phyloP scores from a whole-genome alignment of 2,113 vertebrate species.

The Plestiodon gilberti region DNA sequence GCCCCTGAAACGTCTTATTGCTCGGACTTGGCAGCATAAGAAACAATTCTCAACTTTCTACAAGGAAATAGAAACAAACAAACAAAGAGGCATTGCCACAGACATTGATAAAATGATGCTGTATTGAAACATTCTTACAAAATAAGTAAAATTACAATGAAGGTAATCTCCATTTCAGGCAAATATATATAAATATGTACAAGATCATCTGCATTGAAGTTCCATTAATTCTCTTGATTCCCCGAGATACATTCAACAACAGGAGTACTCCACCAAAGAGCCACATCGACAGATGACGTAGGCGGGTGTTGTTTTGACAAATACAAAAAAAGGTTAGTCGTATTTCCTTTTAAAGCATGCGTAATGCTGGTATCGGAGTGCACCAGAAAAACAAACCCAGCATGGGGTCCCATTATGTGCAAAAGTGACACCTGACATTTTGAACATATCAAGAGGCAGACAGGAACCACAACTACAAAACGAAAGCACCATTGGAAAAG shows the following conservation, averaged over 20 bases:
- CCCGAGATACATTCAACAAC: constrained; percentile 60
- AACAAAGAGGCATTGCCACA: background rate
- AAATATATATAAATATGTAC: constrained; percentile 32
- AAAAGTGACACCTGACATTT: constrained; percentile 38
- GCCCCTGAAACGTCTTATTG: too few species aligned
- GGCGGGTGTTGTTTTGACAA: constrained; percentile 44
- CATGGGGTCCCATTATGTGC: constrained; percentile 33
- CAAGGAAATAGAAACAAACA: background rate
- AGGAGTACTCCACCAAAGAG: constrained; percentile 59
- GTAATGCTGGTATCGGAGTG: constrained; percentile 52
- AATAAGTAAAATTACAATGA: background rate
- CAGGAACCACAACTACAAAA: constrained; percentile 50
- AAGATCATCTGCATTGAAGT: constrained; percentile 42
- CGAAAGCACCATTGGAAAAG: constrained; percentile 66
- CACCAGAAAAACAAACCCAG: constrained; percentile 40
- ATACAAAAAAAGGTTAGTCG: constrained; percentile 51
- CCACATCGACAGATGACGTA: constrained; percentile 26
- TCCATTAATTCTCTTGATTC: constrained; percentile 56
- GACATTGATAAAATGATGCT: constrained; percentile 4
- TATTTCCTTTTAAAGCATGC: constrained; percentile 54
- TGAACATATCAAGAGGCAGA: constrained; percentile 47
- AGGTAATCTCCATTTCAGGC: constrained; percentile 12
- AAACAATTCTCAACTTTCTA: background rate
- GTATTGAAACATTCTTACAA: constrained; percentile 39
- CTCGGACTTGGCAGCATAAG: background rate